A percentile compares a stretch with the other conserved stretches of the same genome.
Evolutionary conservation across 2,888 invertebrate genomes (phyloP).

Genomic region (Eumacrocentrus americanus): DNA sequence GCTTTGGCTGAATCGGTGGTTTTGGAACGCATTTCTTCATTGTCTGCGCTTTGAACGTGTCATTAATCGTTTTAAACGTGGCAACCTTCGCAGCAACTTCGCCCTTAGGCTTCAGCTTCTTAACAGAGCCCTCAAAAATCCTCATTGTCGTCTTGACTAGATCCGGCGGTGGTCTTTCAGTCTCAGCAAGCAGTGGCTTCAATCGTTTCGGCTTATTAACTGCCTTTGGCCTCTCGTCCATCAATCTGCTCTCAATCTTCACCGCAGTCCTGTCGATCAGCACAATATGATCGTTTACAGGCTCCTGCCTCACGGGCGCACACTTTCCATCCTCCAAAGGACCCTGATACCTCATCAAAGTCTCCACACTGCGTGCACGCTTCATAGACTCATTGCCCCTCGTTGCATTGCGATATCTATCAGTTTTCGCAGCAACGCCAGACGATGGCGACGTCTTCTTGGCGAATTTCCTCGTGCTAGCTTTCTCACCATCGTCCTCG

Average conservation of each 20-base stretch:
- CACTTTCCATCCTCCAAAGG: slow-evolving; percentile 37
- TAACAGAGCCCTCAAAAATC: slow-evolving; percentile 74
- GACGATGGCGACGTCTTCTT: slow-evolving; percentile 36
- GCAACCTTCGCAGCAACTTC: slow-evolving; percentile 72
- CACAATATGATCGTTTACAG: slow-evolving; percentile 64
- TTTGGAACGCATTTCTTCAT: slow-evolving; percentile 62
- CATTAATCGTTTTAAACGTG: slow-evolving; percentile 69
- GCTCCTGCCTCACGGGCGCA: slow-evolving; percentile 51
- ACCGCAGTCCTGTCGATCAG: slow-evolving; percentile 57
- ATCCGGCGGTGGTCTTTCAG: slow-evolving; percentile 86
- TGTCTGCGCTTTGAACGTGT: slow-evolving; percentile 62
- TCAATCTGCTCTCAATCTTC: slow-evolving; percentile 54
- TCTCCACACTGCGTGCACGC: slow-evolving; percentile 85
- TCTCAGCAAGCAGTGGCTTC: slow-evolving; percentile 71
- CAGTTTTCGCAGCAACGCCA: slow-evolving; percentile 42
- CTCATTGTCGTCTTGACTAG: slow-evolving; percentile 85
- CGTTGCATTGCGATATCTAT: slow-evolving; percentile 65
- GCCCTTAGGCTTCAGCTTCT: slow-evolving; percentile 60
- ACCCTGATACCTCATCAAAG: slow-evolving; percentile 73
- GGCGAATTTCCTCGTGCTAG: slow-evolving; percentile 42
- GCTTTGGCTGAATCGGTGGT: slow-evolving; percentile 63
- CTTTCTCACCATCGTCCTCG: slow-evolving; percentile 51
- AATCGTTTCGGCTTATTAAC: slow-evolving; percentile 68
- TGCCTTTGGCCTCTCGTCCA: slow-evolving; percentile 59
- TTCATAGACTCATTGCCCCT: slow-evolving; percentile 73